Conservation (phyloP, 1,140 invertebrate species). For the Hypsibius dujardini region DNA sequence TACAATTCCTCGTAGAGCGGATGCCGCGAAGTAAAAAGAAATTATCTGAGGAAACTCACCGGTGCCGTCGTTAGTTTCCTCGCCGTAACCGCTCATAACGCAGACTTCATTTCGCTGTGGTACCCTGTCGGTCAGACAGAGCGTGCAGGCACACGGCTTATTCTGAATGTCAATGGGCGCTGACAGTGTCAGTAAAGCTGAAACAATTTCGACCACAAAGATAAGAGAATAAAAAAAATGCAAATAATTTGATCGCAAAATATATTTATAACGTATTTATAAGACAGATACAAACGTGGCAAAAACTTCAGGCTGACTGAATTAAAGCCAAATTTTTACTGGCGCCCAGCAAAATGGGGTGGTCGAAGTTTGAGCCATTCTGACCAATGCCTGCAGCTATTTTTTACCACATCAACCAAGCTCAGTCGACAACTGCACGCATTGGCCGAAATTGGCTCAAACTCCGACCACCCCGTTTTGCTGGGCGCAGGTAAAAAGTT, state of each 20-base stretch:
- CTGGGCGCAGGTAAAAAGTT: background rate
- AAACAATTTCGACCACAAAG: background rate
- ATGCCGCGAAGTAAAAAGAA: too few species aligned
- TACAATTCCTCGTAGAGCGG: too few species aligned
- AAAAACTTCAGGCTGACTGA: background rate
- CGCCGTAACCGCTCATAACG: slow-evolving; percentile 13
- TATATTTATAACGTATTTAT: background rate
- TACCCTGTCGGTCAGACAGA: background rate
- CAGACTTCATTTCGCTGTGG: background rate
- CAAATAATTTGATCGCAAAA: background rate
- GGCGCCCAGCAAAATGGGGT: background rate
- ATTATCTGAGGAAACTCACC: background rate
- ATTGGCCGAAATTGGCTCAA: background rate
- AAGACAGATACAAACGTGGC: background rate
- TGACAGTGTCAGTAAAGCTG: background rate
- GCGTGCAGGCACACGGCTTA: background rate
- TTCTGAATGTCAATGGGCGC: background rate
- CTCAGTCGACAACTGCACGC: background rate
- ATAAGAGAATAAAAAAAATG: too few species aligned
- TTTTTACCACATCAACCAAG: background rate
- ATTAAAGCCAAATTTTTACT: background rate
- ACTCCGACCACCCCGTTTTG: background rate
- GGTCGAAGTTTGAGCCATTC: background rate
- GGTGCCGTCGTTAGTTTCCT: background rate
- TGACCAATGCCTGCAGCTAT: background rate